These are phyloP conservation scores for Cuniculus paca DNA, from an alignment of 2,797 vertebrate species.

Conservation along the genomic window DNA sequence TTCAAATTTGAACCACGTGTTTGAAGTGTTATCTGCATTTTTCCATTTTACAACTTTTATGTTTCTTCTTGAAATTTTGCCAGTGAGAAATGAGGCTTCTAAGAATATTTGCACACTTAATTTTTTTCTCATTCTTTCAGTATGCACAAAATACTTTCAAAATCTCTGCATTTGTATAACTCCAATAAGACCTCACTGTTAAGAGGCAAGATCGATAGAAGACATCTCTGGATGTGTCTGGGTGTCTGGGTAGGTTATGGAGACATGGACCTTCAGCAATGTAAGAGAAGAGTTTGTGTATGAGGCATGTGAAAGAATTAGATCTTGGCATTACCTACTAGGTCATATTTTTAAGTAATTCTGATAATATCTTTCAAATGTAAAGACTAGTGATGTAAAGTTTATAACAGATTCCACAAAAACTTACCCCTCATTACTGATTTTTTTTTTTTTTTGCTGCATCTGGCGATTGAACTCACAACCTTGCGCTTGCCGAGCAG, in stretches of 20 bases:
- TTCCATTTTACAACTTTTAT: background rate
- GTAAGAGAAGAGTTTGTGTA: background rate
- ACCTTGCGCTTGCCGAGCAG: no score
- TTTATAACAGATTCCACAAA: background rate
- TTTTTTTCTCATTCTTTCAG: background rate
- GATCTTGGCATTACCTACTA: background rate
- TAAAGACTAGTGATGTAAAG: background rate
- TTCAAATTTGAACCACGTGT: no score
- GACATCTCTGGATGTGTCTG: background rate
- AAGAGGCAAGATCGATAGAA: no score
- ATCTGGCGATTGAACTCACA: no score
- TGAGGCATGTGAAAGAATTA: background rate
- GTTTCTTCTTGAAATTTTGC: background rate
- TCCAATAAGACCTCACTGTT: background rate
- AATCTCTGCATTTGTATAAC: background rate
- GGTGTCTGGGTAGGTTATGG: background rate
- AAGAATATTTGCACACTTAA: background rate
- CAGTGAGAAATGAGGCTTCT: background rate
- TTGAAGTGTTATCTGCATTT: background rate
- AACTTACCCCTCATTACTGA: background rate
- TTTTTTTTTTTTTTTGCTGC: slow-evolving; percentile 37
- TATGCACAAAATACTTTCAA: background rate
- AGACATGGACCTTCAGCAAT: background rate
- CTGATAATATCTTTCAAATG: background rate
- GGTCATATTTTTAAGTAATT: background rate